These are phyloP conservation scores for Phalanger gymnotis DNA, from an alignment of 2,797 vertebrate species.

Conservation along the genomic window DNA sequence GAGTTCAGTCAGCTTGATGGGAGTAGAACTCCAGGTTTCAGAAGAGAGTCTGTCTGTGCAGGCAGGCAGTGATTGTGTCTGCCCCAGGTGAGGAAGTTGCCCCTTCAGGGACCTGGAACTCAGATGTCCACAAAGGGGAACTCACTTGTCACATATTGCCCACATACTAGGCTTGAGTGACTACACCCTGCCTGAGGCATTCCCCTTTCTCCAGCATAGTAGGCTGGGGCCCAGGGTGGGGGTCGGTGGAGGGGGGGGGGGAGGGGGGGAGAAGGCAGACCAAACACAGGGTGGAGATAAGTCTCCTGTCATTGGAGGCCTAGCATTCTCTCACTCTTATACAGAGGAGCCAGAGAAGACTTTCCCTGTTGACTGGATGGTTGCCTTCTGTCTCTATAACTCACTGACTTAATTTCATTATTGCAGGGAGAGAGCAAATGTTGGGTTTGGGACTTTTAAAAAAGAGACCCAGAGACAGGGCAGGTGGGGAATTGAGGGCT, in stretches of 20 bases:
- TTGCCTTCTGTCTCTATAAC: background rate
- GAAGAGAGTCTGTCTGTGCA: background rate
- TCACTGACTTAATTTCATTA: background rate
- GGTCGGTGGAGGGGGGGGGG: no score
- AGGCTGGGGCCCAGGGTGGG: background rate
- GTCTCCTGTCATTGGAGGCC: background rate
- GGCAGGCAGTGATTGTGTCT: background rate
- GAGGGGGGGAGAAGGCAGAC: no score
- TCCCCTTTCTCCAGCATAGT: background rate
- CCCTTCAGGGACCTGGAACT: background rate
- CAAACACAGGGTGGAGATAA: background rate
- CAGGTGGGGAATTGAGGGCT: background rate
- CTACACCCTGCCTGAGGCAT: background rate
- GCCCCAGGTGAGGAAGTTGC: slow-evolving; percentile 32
- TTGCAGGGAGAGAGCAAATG: background rate
- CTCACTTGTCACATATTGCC: fast-evolving
- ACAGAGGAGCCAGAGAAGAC: background rate
- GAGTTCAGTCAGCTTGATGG: background rate
- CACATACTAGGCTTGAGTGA: background rate
- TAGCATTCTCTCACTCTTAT: background rate
- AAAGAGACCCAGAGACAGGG: background rate
- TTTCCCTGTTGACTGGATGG: background rate
- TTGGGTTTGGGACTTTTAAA: background rate
- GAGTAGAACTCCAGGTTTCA: background rate
- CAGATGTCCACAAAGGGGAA: background rate